Evolutionary conservation across 1,140 invertebrate species (phyloP).

Genomic region (Yoshiicerus persimilis): DNA sequence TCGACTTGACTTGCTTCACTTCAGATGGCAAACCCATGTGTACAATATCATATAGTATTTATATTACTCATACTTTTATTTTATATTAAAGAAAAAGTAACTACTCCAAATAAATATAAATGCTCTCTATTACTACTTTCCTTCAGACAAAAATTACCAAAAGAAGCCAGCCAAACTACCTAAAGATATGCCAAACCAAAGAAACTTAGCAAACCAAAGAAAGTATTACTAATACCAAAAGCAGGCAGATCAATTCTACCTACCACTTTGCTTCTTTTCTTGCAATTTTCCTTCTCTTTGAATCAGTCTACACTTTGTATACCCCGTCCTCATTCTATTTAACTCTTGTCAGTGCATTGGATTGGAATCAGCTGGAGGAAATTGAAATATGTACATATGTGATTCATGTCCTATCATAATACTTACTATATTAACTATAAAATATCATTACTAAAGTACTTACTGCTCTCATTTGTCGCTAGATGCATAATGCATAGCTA

Average conservation of each 20-base stretch:
- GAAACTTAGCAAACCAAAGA: not conserved
- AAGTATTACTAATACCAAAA: not conserved
- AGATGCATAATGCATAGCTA: no score
- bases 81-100: not conserved
- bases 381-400: not conserved
- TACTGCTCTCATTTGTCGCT: no score
- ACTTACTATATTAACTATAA: not conserved
- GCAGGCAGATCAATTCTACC: not conserved
- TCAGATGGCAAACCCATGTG: not conserved
- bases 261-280: not conserved
- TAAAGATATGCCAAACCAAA: not conserved
- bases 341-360: not conserved
- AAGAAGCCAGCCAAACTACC: not conserved
- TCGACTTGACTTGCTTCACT: not conserved
- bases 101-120: not conserved
- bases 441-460: no score
- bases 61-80: not conserved
- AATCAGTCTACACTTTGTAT: not conserved
- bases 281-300: not conserved
- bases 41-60: not conserved
- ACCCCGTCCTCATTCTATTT: not conserved
- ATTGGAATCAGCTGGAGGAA: not conserved
- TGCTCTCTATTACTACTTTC: not conserved
- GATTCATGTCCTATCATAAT: not conserved
- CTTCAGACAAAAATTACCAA: not conserved